Evolutionary conservation across 2,888 invertebrate species (phyloP), one percentile per base, ranked within the genome.

Genomic region (Silvanus unidentatus): DNA sequence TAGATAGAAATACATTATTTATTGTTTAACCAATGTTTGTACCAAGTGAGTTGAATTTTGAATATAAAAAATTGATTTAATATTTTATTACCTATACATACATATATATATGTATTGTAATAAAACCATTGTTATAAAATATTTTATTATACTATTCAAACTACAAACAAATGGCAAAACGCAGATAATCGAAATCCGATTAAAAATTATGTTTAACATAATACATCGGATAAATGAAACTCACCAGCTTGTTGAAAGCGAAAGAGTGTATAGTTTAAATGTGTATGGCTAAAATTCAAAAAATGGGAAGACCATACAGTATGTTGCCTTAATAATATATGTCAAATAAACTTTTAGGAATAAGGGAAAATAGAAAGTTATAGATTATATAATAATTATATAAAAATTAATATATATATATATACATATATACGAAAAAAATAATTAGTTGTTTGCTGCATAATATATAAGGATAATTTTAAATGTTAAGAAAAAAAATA

Each of bases 271-370:
- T 22, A 5, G 22, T 22, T 5, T 22, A 32, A 32, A 32, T 32
- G 32, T 32, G 32, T 32, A 32, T 32, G 32, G 32, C n/a, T 32
- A 5, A 3, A 32, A 12, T 32, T 32, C 5, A 16, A 39, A 15
- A 37, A 34, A 11, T 5, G 12, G 38, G 50, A 45, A 53, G 55
- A 60, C 62, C 65, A 62, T 62, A 60, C 60, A 59, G 62, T 61
- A 58, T 65, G 65, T 63, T 66, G 66, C 66, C 66, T 65, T 66
- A 22, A 66, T 60, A 59, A 57, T 58, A 49, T 59, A 60, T 61
- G 60, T 59, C 54, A 60, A 57, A 59, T 53, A 52, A n/a, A 56
- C 38, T 42, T 42, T 42, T 41, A 35, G 39, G 16, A 11, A 13
- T 10, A 43, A 29, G 10, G 12, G n/a, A 32, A 32, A 5, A 5